Base-by-base conservation (phyloP, 2,888 invertebrate species). In the Pandemis heparana region DNA sequence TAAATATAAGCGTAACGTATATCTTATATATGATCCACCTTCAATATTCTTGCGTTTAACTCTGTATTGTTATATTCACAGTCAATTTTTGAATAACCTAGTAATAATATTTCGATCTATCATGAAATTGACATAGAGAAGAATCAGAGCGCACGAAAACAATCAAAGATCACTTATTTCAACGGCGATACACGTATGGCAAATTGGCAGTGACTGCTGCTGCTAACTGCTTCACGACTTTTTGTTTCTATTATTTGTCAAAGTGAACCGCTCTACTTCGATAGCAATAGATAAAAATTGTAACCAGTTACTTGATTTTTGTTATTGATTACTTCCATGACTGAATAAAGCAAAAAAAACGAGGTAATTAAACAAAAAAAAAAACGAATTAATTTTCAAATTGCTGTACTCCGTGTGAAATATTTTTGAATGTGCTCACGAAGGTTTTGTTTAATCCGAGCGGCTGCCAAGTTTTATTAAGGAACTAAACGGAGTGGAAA, bases 401-500 rank as follows among this genome's bases (percentile, higher is more conserved):
- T 23, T 10, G 23, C 23, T 56, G 10, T 4, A 10, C 6, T 12
- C 12, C 7, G 53, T 56, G 56, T 56, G 12, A 23, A 56, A 23
- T 56, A 56, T 56, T 56, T 56, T 56, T 23, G 56, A 12, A 12
- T 23, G 5, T 23, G 12, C 23, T 56, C 56, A 56, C 23, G 12
- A 56, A 23, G 23, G 23, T 5, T 56, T 12, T 56, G 56, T 12
- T 56, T 56, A 56, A 56, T 56, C 12, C 56, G n/a, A 18, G 18
- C 0, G 18, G 5, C 16, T 56, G 32, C 38, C 14, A 48, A 46
- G 38, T 46, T 59, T 60, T 23, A 71, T 65, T 65, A 48, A 56
- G 32, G 16, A 10, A 38, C 9, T 8, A 65, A 48, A 18, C 46
- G 18, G 16, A 12, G 46, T 65, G 64, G 64, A 65, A 65, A 65